These are phyloP conservation scores for Drosophila melanosoma DNA, from an alignment of 2,888 invertebrate species.

Conservation along the genomic window DNA sequence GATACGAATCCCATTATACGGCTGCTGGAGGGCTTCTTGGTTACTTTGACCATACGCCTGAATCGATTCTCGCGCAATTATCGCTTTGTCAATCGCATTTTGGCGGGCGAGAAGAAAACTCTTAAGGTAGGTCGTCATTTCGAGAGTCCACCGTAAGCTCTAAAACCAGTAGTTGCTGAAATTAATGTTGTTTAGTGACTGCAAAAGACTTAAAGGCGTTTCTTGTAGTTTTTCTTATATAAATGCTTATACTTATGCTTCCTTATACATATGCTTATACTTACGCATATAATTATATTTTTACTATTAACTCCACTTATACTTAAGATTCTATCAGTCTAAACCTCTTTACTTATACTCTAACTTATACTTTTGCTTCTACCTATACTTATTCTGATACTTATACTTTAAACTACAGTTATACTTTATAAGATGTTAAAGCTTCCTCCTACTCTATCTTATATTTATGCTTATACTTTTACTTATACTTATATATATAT, in stretches of 20 bases:
- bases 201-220: background rate
- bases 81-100: conserved; percentile 95
- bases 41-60: conserved; percentile 92
- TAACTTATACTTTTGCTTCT: background rate
- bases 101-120: conserved; percentile 94
- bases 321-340: background rate
- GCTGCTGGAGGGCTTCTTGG: conserved; percentile 86
- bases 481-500: background rate
- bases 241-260: background rate
- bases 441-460: background rate
- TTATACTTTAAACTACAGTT: background rate
- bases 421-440: background rate
- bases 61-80: conserved; percentile 96
- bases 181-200: background rate
- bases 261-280: conserved; percentile 1
- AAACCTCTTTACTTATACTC: background rate
- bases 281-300: background rate
- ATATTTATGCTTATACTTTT: conserved; percentile 5
- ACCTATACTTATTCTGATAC: background rate
- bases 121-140: conserved; percentile 89
- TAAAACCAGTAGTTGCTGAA: background rate
- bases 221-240: background rate
- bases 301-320: background rate
- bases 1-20: conserved; percentile 82
- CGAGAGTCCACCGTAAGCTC: background rate